Percentiles rank a stretch among this genome's conserved stretches.
Evolutionary conservation across 2,797 vertebrate species (phyloP).

Genomic region (Mormyrus proboscirostris): DNA sequence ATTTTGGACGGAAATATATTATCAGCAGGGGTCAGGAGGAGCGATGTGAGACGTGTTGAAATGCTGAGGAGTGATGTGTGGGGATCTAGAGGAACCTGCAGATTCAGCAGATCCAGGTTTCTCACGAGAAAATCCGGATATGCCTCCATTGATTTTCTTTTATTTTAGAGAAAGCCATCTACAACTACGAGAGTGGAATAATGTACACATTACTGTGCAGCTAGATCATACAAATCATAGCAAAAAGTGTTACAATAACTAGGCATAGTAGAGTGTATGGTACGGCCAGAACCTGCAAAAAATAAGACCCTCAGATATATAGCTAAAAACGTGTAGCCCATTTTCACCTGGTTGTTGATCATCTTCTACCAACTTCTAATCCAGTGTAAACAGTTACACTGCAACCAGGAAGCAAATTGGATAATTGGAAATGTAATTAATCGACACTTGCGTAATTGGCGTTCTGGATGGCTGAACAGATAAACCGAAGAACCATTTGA

Average conservation of each 20-base stretch:
- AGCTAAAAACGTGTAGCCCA: neutral
- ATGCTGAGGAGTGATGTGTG: neutral
- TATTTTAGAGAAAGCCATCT: neutral
- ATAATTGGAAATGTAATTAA: neutral
- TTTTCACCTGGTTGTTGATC: neutral
- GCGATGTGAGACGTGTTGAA: neutral
- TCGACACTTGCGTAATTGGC: neutral
- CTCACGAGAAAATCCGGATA: neutral
- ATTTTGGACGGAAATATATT: neutral
- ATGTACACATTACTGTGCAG: neutral
- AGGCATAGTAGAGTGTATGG: neutral
- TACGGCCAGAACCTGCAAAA: neutral
- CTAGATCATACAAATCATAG: neutral
- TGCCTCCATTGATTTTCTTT: neutral
- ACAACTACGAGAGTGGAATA: neutral
- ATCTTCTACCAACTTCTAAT: neutral
- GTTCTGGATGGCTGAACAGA: conserved; percentile 1
- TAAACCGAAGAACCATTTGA: neutral
- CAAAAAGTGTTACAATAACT: neutral
- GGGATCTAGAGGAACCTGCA: neutral
- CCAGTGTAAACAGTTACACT: neutral
- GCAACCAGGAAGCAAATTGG: neutral
- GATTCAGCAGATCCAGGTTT: neutral
- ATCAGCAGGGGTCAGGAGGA: neutral
- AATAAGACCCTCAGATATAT: neutral